Conservation (phyloP, 1,140 invertebrate species). For the Aphis craccivora region DNA sequence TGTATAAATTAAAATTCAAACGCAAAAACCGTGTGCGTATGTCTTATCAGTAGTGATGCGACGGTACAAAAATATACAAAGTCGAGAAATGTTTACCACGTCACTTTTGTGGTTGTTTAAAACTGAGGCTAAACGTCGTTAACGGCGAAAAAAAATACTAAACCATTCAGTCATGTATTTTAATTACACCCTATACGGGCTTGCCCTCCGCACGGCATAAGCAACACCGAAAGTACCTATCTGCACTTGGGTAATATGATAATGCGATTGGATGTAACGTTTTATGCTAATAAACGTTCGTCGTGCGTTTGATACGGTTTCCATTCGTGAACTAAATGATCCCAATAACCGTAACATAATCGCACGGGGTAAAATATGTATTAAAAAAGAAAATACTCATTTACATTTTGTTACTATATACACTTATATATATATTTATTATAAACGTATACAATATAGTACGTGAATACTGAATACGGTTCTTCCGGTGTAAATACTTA, state of each 20-base stretch:
- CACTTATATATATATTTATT: neutral
- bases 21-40: neutral
- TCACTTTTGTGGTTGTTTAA: neutral
- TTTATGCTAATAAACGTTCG: conserved; percentile 31
- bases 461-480: neutral
- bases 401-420: neutral
- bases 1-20: conserved; percentile 19
- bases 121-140: neutral
- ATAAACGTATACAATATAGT: neutral
- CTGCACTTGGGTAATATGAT: neutral
- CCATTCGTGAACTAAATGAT: conserved; percentile 29
- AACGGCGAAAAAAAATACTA: neutral
- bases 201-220: neutral
- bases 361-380: neutral
- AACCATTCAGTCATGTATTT: neutral
- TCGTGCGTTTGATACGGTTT: neutral
- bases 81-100: neutral
- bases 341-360: conserved; percentile 24
- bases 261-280: conserved; percentile 30
- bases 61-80: neutral
- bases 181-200: neutral
- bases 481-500: conserved; percentile 13
- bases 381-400: neutral
- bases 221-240: neutral
- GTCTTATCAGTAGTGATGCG: neutral